Evolutionary conservation across 2,888 invertebrate species (phyloP), one percentile per base, ranked within the genome.

Genomic region (Timandra comae): DNA sequence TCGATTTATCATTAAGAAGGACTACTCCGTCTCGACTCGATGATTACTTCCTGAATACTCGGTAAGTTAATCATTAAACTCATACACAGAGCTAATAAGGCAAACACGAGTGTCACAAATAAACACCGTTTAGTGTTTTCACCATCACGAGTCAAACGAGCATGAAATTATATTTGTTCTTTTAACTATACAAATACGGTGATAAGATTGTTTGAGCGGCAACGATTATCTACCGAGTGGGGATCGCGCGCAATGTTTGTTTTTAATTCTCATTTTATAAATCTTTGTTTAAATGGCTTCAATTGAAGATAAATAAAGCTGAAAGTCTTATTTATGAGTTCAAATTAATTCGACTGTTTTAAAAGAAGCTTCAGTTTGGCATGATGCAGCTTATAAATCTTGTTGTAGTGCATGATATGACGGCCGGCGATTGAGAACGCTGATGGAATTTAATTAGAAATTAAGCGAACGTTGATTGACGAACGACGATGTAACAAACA

Each of bases 361-460:
- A 35, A 40, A 35, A n/a, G n/a, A 42, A 44, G 37, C 37, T 38
- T 38, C 35, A 35, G 29, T 38, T 32, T 37, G 38, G 33, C 38
- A 35, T 25, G 41, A 36, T 52, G 43, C 43, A 43, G 43, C 41
- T 45, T 36, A 51, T 43, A 44, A 51, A 52, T 54, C 48, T 48
- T 43, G 46, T 52, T 56, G 47, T 46, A 36, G 37, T 49, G 41
- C 46, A 44, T 50, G 37, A 51, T 53, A 53, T 53, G 55, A 57
- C 41, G 49, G 49, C 41, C 49, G 43, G 31, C 49, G 49, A 54
- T 55, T 46, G 54, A 38, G 51, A 48, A 55, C 47, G 52, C 55
- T 57, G 60, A 59, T 62, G 50, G 63, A 63, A 63, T 65, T 56
- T 61, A 63, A 69, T 70, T 64, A 59, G 50, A 56, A 62, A 49